A percentile compares a stretch with the other conserved stretches of the same genome.
phyloP scores from a whole-genome alignment of 2,888 invertebrate genomes.

The Apeira syringaria region DNA sequence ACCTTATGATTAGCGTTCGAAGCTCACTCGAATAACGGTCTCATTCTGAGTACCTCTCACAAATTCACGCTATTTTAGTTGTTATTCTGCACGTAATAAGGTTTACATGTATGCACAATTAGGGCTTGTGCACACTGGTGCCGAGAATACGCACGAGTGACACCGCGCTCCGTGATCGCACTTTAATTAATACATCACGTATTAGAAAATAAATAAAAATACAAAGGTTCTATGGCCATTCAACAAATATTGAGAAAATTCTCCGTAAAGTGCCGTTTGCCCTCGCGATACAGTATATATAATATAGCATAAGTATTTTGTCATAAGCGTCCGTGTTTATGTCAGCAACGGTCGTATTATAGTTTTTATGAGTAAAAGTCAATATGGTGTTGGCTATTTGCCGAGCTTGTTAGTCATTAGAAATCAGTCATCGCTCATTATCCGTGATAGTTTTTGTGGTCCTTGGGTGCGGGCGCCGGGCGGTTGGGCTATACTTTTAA shows the following conservation, averaged over 20 bases:
- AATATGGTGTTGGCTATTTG: constrained; percentile 66
- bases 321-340: constrained; percentile 46
- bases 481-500: constrained; percentile 26
- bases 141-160: constrained; percentile 30
- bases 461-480: constrained; percentile 51
- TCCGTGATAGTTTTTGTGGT: constrained; percentile 38
- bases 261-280: constrained; percentile 28
- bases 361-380: constrained; percentile 55
- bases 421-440: constrained; percentile 68
- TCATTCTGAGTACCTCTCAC: constrained; percentile 27
- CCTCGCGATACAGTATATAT: too few relatives aligned
- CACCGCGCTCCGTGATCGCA: constrained; percentile 47
- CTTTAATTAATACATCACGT: constrained; percentile 57
- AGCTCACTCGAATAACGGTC: constrained; percentile 30
- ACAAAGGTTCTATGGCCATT: constrained; percentile 33
- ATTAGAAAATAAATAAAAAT: constrained; percentile 49
- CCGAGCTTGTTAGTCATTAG: constrained; percentile 61
- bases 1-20: constrained; percentile 39
- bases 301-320: constrained; percentile 37
- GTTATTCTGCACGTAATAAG: constrained; percentile 12
- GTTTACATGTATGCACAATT: constrained; percentile 1
- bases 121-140: neutral
- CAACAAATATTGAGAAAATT: constrained; percentile 41
- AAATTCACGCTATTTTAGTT: constrained; percentile 6
- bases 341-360: constrained; percentile 40